Evolutionary conservation across 2,797 vertebrate genomes (phyloP).

Genomic region (Helicolenus hilgendorfi): DNA sequence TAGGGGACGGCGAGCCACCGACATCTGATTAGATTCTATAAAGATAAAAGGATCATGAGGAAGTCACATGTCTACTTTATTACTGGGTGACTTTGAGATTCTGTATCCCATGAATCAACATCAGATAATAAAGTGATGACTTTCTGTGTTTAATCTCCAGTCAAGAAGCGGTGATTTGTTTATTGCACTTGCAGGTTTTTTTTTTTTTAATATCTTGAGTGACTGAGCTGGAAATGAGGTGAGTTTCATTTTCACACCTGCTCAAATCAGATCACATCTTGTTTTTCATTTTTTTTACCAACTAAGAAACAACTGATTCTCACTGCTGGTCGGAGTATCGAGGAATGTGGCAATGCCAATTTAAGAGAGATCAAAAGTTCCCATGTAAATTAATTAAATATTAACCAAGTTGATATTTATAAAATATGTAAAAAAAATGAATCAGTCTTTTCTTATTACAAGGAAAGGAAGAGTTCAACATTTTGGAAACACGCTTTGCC

Average conservation of each 20-base stretch:
- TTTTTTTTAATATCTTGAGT: slow-evolving; percentile 1
- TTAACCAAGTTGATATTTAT: not conserved
- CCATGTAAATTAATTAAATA: not conserved
- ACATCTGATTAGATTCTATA: slow-evolving; percentile 85
- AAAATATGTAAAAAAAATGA: no score
- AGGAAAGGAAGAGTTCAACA: not conserved
- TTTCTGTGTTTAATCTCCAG: slow-evolving; percentile 62
- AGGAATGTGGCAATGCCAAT: not conserved
- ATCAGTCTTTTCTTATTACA: no score
- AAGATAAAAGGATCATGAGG: slow-evolving; percentile 80
- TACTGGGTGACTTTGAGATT: slow-evolving; percentile 67
- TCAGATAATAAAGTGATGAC: slow-evolving; percentile 63
- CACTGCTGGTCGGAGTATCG: not conserved
- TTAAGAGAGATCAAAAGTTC: not conserved
- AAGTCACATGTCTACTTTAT: slow-evolving; percentile 78
- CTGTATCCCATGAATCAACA: slow-evolving; percentile 48
- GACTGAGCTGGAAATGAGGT: slow-evolving; percentile 13
- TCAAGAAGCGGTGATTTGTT: slow-evolving; percentile 51
- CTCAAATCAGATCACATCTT: not conserved
- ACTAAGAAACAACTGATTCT: not conserved
- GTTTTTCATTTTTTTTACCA: not conserved
- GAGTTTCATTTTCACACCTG: slow-evolving; percentile 18
- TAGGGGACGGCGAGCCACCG: slow-evolving; percentile 56
- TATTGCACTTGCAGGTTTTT: not conserved
- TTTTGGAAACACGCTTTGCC: not conserved